A percentile compares a stretch with the other conserved stretches of the same genome.
Conservation (phyloP, 1,140 invertebrate species). For the Tribolium madens region DNA sequence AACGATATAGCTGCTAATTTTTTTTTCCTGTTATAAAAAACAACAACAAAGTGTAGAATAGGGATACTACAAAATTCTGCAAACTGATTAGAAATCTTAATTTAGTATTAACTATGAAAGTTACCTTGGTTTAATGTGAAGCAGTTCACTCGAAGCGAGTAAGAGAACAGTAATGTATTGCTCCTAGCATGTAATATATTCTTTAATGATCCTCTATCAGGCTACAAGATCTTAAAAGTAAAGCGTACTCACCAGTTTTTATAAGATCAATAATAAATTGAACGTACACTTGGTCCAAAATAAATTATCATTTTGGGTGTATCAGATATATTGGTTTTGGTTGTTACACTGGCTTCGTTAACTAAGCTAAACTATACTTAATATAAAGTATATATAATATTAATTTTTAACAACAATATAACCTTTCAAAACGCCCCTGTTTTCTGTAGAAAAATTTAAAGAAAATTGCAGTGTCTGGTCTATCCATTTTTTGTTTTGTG, state of each 20-base stretch:
- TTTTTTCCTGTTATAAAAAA: neutral
- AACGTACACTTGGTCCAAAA: slow-evolving; percentile 40
- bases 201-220: slow-evolving; percentile 61
- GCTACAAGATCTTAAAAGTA: slow-evolving; percentile 53
- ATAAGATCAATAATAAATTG: slow-evolving; percentile 53
- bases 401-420: no score
- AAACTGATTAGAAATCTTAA: slow-evolving; percentile 57
- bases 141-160: slow-evolving; percentile 38
- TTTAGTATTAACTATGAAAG: slow-evolving; percentile 54
- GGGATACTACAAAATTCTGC: slow-evolving; percentile 53
- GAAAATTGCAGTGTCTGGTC: no score
- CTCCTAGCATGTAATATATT: slow-evolving; percentile 59
- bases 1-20: no score
- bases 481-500: no score
- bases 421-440: no score
- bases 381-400: no score
- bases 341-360: neutral
- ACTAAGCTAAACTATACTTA: no score
- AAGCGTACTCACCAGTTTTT: slow-evolving; percentile 50
- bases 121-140: slow-evolving; percentile 44
- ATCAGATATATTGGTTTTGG: slow-evolving; percentile 16
- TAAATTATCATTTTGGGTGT: slow-evolving; percentile 10
- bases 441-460: no score
- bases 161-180: slow-evolving; percentile 49
- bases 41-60: slow-evolving; percentile 51